Base-by-base conservation (phyloP, 35 echinoderm and acorn worm species). In the Holothuria glaberrima region DNA sequence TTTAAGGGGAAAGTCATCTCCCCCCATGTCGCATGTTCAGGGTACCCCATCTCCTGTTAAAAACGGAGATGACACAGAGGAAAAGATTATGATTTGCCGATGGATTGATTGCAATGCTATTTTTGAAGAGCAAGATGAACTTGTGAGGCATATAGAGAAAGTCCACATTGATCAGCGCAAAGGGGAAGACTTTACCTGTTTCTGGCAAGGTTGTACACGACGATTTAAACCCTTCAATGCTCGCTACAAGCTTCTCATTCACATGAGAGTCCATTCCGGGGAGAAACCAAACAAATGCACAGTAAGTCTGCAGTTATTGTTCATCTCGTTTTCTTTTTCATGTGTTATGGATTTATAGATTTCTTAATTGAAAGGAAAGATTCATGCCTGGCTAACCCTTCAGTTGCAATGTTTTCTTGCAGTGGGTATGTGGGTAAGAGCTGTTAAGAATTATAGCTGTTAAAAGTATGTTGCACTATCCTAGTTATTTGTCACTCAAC, bases 281-380 rank as follows among this genome's bases (percentile, higher is more conserved):
- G 97, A 99, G 75, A 99, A 99, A 62, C 97, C 97, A 1, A 99
- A 99, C 58, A 99, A 99, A 83, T 99, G 97, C 73, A 99, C 97
- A 52, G 97, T 99, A 84, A 94, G 97, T 96, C 68, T 1, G 21
- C 19, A 46, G 45, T 17, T 26, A 48, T 41, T 41, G 36, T 41
- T 41, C 36, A 54, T 17, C 50, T 14, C 50, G 3, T 54, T 54
- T 54, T 17, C 16, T 9, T 54, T 54, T 54, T 54, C 13, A 5
- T 5, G 5, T 54, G 3, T 5, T 54, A 54, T 54, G 50, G 36
- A 41, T 41, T 41, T 41, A 41, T 41, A 41, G 36, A 41, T 41
- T 41, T 41, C 36, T 41, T 41, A 41, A 41, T 41, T 4, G 36
- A 41, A 41, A 41, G 36, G 36, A 41, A 41, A 41, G 2, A 7